These are phyloP conservation scores for Oryzias woworae DNA, from an alignment of 2,113 vertebrate genomes.

Conservation along the genomic window DNA sequence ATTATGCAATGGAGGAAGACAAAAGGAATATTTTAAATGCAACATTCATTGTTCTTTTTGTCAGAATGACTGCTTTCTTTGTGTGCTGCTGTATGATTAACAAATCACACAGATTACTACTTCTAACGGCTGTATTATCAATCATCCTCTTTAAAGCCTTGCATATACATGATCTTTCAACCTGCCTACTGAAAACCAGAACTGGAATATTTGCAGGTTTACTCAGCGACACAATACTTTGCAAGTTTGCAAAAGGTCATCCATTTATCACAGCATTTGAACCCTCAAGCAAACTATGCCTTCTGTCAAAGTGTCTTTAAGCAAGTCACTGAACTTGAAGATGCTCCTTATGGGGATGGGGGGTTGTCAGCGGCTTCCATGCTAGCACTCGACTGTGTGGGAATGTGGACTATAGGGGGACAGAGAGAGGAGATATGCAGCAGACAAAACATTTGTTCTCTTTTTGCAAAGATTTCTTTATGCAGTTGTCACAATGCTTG, in stretches of 20 bases:
- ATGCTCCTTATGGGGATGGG: not conserved
- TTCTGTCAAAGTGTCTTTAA: conserved; percentile 26
- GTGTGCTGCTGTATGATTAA: conserved; percentile 39
- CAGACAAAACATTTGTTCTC: no score
- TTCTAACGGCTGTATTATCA: conserved; percentile 26
- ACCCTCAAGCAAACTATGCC: conserved; percentile 20
- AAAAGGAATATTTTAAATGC: conserved; percentile 59
- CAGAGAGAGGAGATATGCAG: not conserved
- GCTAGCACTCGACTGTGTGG: not conserved
- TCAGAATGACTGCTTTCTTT: conserved; percentile 42
- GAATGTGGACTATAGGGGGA: not conserved
- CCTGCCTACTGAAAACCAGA: not conserved
- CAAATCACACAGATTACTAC: conserved; percentile 41
- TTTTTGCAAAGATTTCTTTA: no score
- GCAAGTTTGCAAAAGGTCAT: not conserved
- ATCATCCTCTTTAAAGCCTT: conserved; percentile 23
- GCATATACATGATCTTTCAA: conserved; percentile 16
- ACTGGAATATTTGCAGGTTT: not conserved
- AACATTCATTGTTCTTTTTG: conserved; percentile 56
- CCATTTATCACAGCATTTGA: conserved; percentile 19
- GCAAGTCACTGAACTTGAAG: conserved; percentile 14
- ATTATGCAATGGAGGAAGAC: conserved; percentile 60
- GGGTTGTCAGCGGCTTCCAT: conserved; percentile 1
- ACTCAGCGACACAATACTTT: conserved; percentile 6
- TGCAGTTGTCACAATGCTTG: no score